Base-by-base conservation (phyloP, 2,113 vertebrate genomes). In the Spheniscus mendiculus region DNA sequence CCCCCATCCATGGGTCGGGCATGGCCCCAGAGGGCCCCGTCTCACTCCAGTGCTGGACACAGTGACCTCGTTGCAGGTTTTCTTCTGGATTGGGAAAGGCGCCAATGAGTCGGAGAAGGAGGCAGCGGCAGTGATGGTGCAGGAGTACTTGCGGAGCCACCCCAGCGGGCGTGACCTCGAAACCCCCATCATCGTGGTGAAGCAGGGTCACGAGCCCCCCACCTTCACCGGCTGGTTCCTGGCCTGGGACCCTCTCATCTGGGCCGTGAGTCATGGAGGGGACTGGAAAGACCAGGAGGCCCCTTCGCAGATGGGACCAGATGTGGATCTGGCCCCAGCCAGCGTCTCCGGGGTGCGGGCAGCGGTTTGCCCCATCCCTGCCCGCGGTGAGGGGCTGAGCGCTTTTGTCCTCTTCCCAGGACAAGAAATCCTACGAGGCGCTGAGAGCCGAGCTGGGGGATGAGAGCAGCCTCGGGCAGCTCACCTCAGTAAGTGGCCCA, bases 221-320 rank as follows among this genome's bases (percentile, higher is more conserved):
- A 99, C 97, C 21, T 99, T 99, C 97, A 99, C 99, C 0, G 99
- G 99, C 90, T 99, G 99, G 99, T 99, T 99, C 88, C 90, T 98
- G 45, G 99, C 99, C 36, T 99, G 99, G 99, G 99, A 99, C 47
- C 97, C 98, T 80, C 98, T 98, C 90, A 98, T 86, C 83, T 99
- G 99, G 99, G 97, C 50, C 0, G 99, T 99, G 98, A 98, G 98
- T 98, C 30, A 56, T 2, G 7, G 47, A 55, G 6, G 18, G 20
- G 16, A 5, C 44, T 77, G 66, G 52, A 65, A 83, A 70, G 21
- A 58, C 7, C 4, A 0, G 8, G 7, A 27, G 11, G 13, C 3
- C 12, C 27, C n/a, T 63, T 40, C 2, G 1, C 49, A 86, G 45
- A 12, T 17, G 32, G 49, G 27, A 25, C 12, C 26, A 30, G 29